Evolutionary conservation across 2,888 invertebrate species (phyloP).

Genomic region (Drosophila nr. fundita): DNA sequence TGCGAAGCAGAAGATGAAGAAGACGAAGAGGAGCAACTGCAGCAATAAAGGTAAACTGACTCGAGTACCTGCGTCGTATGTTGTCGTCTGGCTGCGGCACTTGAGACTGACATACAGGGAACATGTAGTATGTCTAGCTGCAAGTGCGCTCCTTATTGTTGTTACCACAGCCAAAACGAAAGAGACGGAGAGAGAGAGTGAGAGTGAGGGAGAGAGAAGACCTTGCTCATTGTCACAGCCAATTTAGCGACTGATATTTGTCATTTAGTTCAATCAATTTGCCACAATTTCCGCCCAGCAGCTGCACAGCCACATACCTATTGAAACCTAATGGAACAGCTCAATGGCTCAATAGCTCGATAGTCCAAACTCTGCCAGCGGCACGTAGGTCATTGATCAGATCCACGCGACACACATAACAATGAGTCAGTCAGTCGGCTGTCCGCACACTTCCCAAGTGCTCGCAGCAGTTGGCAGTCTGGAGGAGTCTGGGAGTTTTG

Average conservation of each 20-base stretch:
- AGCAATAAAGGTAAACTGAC: slow-evolving; percentile 23
- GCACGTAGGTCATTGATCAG: slow-evolving; percentile 83
- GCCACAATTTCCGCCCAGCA: slow-evolving; percentile 70
- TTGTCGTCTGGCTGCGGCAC: slow-evolving; percentile 71
- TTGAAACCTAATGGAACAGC: slow-evolving; percentile 75
- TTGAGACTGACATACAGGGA: slow-evolving; percentile 78
- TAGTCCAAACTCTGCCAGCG: slow-evolving; percentile 26
- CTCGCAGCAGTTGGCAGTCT: not conserved
- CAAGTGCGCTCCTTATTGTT: slow-evolving; percentile 53
- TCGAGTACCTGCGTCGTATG: slow-evolving; percentile 35
- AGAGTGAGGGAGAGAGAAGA: slow-evolving; percentile 1
- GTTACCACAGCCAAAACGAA: slow-evolving; percentile 17
- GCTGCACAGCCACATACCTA: slow-evolving; percentile 39
- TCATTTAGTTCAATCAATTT: slow-evolving; percentile 80
- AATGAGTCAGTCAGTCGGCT: slow-evolving; percentile 65
- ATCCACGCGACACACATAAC: slow-evolving; percentile 82
- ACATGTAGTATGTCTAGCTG: slow-evolving; percentile 71
- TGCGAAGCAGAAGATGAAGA: not conserved
- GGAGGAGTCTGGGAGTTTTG: slow-evolving; percentile 30
- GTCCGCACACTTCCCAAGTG: slow-evolving; percentile 1
- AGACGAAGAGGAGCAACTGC: slow-evolving; percentile 3
- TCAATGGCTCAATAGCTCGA: slow-evolving; percentile 49
- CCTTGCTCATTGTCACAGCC: slow-evolving; percentile 68
- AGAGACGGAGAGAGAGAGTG: not conserved
- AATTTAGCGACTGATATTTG: slow-evolving; percentile 74